phyloP scores from a whole-genome alignment of 2,113 vertebrate species.

The Genyomyrus donnyi region DNA sequence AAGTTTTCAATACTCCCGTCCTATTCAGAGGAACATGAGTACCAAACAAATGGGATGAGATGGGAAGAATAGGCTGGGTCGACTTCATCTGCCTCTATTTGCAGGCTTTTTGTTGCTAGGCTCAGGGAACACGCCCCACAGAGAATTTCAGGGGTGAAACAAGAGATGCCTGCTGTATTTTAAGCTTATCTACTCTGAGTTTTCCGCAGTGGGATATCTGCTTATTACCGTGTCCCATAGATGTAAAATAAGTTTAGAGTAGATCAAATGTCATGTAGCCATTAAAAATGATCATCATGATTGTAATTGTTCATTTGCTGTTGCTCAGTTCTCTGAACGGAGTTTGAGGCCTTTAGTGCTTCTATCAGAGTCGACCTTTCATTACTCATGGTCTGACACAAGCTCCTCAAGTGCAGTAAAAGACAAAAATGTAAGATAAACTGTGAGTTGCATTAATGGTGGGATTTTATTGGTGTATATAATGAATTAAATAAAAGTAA shows the following conservation, averaged over 20 bases:
- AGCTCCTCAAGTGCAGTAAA: background rate
- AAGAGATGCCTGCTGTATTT: background rate
- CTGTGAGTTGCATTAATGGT: background rate
- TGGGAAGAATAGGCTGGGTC: constrained; percentile 37
- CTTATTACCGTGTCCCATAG: background rate
- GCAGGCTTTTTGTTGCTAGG: constrained; percentile 2
- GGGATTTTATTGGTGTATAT: background rate
- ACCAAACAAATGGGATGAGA: constrained; percentile 35
- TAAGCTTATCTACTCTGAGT: background rate
- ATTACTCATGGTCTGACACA: background rate
- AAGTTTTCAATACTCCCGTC: constrained; percentile 53
- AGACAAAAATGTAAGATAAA: background rate
- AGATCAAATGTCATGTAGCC: background rate
- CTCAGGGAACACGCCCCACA: background rate
- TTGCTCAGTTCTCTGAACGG: background rate
- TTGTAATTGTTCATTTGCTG: background rate
- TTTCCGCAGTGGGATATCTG: background rate
- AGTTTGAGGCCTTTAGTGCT: background rate
- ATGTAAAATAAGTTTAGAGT: background rate
- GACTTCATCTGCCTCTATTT: background rate
- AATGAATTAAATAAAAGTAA: background rate
- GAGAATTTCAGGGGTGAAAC: background rate
- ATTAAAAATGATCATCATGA: background rate
- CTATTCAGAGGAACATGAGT: constrained; percentile 43
- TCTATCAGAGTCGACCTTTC: background rate